These are phyloP conservation scores for Amphilophus citrinellus DNA, from an alignment of 2,113 vertebrate genomes.

Conservation along the genomic window DNA sequence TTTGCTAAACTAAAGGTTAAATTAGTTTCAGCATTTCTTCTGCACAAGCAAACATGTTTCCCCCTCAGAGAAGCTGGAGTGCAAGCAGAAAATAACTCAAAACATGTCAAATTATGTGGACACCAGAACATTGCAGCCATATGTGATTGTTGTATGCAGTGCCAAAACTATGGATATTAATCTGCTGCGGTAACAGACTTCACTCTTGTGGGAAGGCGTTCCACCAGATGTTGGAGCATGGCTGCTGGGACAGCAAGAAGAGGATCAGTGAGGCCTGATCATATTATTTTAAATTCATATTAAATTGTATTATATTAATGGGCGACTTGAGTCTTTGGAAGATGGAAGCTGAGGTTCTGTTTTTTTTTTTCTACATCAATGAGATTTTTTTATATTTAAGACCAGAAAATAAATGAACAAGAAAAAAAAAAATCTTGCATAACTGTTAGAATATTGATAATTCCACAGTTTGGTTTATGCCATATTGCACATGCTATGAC, in stretches of 20 bases:
- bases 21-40: conserved; percentile 6
- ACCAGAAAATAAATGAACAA: not conserved
- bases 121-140: not conserved
- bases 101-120: not conserved
- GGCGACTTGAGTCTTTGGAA: not conserved
- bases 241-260: not conserved
- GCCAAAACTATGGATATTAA: conserved; percentile 2
- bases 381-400: not conserved
- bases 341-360: too few species aligned
- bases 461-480: not conserved
- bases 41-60: not conserved
- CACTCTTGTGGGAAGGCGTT: not conserved
- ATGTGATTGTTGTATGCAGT: not conserved
- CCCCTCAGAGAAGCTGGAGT: not conserved
- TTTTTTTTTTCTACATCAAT: not conserved
- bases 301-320: not conserved
- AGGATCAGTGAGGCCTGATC: not conserved
- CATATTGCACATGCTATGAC: not conserved
- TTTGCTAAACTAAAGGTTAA: not conserved
- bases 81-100: conserved; percentile 1
- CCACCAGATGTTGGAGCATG: not conserved
- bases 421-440: not conserved
- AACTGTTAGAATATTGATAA: not conserved
- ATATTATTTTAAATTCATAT: not conserved
- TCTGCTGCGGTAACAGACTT: not conserved